phyloP scores from a whole-genome alignment of 2,113 vertebrate genomes.

The Fregetta grallaria region DNA sequence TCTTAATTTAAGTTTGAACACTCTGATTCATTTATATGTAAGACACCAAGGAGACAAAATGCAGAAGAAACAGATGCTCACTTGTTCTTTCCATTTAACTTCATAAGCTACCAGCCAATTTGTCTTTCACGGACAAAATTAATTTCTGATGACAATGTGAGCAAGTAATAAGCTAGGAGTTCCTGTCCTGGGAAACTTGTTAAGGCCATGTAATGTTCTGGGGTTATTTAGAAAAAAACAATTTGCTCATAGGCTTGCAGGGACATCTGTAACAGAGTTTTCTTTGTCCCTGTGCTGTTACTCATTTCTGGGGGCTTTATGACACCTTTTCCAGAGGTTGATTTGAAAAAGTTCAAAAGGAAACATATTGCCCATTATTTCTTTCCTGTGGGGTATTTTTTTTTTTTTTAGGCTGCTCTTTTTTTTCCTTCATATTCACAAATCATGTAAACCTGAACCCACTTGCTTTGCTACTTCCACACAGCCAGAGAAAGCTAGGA shows the following conservation, averaged over 20 bases:
- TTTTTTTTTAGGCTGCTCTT: slow-evolving; percentile 25
- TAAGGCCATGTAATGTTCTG: slow-evolving; percentile 80
- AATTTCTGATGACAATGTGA: slow-evolving; percentile 99
- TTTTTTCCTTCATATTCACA: slow-evolving; percentile 23
- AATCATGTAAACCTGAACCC: slow-evolving; percentile 21
- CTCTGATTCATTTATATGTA: slow-evolving; percentile 99
- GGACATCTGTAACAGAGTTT: slow-evolving; percentile 74
- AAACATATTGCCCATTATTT: slow-evolving; percentile 68
- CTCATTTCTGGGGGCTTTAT: slow-evolving; percentile 66
- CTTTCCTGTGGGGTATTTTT: slow-evolving; percentile 66
- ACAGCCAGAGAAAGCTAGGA: neutral
- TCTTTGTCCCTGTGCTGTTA: slow-evolving; percentile 71
- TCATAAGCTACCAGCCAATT: slow-evolving; percentile 95
- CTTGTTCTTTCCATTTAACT: slow-evolving; percentile 97
- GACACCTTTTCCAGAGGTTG: slow-evolving; percentile 75
- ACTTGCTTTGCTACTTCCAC: neutral
- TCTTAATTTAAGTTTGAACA: slow-evolving; percentile 99
- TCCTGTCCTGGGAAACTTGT: slow-evolving; percentile 96
- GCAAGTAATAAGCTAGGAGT: slow-evolving; percentile 88
- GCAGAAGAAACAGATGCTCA: slow-evolving; percentile 91
- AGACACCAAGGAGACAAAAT: slow-evolving; percentile 96
- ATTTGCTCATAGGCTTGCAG: slow-evolving; percentile 66
- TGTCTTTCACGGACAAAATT: slow-evolving; percentile 98
- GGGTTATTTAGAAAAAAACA: slow-evolving; percentile 75
- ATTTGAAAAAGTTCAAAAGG: slow-evolving; percentile 67